Evolutionary conservation across 2,888 invertebrate genomes (phyloP), one percentile per base, ranked within the genome.

Genomic region (Napeogenes inachia): DNA sequence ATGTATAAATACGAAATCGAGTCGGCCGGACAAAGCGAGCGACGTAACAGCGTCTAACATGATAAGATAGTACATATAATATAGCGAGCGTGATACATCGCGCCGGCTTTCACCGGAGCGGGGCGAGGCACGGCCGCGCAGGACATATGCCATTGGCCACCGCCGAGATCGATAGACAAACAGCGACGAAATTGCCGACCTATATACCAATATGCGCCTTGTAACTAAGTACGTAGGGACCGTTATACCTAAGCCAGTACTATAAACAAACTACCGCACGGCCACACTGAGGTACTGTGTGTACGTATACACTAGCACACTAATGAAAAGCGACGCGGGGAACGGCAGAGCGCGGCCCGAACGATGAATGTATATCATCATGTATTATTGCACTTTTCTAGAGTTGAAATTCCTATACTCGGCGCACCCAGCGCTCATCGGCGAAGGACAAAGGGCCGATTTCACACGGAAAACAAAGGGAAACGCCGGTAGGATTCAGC

Each of bases 131-230:
- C 82, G 81, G 91, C 88, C 84, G 85, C 87, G 92, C 88, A 87
- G 89, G 90, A 90, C 92, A 91, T 92, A 91, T 92, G 89, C 89
- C 84, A 93, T 93, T 93, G 93, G 93, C 85, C 87, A 85, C 84
- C 84, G 83, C 84, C 75, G 79, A 89, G 92, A 93, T 93, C 93
- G 92, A 93, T 93, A 92, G 91, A 85, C 89, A 91, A 91, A 92
- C 88, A 89, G 82, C 85, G 81, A 75, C 83, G 91, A 91, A 90
- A 91, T 87, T 89, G 80, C 83, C 89, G 88, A 87, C 87, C 87
- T 80, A 82, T 82, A 83, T 77, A 79, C 81, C 78, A 89, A 83
- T 84, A 75, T 83, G 82, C 77, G 73, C 86, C 82, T 86, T 91
- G 87, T 74, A 56, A 59, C 68, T 65, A 63, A 59, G 64, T 68